Evolutionary conservation across 2,888 invertebrate species (phyloP).

Genomic region (Drosophila siamana): DNA sequence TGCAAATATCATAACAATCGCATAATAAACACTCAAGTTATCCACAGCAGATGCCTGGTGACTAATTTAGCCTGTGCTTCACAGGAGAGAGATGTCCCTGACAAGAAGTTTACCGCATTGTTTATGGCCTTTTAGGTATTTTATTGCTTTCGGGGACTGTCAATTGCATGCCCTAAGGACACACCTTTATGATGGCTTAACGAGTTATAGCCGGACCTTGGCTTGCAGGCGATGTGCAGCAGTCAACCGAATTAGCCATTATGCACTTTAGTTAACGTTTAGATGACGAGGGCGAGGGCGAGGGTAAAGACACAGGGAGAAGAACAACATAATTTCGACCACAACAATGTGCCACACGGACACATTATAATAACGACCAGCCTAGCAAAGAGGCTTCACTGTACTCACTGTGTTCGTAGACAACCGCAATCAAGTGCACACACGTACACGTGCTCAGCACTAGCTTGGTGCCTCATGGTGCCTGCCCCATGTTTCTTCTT

Average conservation of each 20-base stretch:
- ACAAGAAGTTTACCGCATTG: conserved; percentile 23
- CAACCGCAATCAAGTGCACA: conserved; percentile 25
- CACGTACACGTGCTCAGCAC: conserved; percentile 15
- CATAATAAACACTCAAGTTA: conserved; percentile 1
- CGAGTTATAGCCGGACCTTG: conserved; percentile 26
- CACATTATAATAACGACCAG: conserved; percentile 42
- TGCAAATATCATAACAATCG: neutral
- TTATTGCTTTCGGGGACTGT: conserved; percentile 25
- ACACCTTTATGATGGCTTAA: conserved; percentile 33
- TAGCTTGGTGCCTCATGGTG: conserved; percentile 4
- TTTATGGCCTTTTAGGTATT: conserved; percentile 18
- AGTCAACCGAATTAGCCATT: conserved; percentile 34
- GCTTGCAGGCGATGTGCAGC: conserved; percentile 40
- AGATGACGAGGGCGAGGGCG: neutral
- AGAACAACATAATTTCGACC: conserved; percentile 30
- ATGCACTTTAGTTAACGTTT: conserved; percentile 24
- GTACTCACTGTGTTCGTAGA: conserved; percentile 12
- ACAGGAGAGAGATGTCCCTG: neutral
- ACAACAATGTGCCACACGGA: conserved; percentile 45
- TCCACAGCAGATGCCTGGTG: neutral
- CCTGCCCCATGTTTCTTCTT: neutral
- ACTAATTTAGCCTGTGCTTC: conserved; percentile 12
- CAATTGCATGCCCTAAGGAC: conserved; percentile 24
- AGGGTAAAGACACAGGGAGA: neutral
- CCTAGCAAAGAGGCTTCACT: conserved; percentile 26